phyloP scores from a whole-genome alignment of 2,797 vertebrate genomes.

The Diceros bicornis region DNA sequence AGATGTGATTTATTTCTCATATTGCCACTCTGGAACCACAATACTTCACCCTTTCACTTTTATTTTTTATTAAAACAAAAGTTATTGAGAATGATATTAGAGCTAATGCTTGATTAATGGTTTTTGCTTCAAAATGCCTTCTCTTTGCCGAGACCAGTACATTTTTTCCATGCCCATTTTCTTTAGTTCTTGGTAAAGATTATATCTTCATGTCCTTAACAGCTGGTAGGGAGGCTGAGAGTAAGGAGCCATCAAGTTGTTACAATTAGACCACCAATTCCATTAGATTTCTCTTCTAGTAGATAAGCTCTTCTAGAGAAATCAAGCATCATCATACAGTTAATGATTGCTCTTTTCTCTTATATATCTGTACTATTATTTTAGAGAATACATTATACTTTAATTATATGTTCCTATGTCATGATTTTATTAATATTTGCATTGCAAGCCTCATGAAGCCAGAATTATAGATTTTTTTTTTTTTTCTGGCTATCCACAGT shows the following conservation, averaged over 20 bases:
- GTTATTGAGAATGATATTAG: not conserved
- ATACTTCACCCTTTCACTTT: not conserved
- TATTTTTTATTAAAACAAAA: not conserved
- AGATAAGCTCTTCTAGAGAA: not conserved
- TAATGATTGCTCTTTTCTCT: not conserved
- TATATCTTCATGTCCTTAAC: not conserved
- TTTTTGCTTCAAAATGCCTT: not conserved
- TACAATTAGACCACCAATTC: not conserved
- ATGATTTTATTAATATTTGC: constrained; percentile 24
- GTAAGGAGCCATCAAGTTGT: not conserved
- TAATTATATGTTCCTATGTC: not conserved
- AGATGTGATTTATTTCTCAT: not conserved
- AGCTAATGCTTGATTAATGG: not conserved
- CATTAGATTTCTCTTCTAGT: not conserved
- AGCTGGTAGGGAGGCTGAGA: not conserved
- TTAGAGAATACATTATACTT: not conserved
- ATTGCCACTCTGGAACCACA: not conserved
- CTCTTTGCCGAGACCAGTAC: not conserved
- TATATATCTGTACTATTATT: not conserved
- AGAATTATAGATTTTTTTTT: not conserved
- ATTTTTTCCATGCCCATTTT: not conserved
- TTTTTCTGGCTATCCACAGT: not conserved
- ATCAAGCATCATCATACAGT: not conserved
- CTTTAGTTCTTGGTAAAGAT: not conserved
- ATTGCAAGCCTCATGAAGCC: not conserved